Evolutionary conservation across 2,888 invertebrate genomes (phyloP).

Genomic region (Lathronympha strigana): DNA sequence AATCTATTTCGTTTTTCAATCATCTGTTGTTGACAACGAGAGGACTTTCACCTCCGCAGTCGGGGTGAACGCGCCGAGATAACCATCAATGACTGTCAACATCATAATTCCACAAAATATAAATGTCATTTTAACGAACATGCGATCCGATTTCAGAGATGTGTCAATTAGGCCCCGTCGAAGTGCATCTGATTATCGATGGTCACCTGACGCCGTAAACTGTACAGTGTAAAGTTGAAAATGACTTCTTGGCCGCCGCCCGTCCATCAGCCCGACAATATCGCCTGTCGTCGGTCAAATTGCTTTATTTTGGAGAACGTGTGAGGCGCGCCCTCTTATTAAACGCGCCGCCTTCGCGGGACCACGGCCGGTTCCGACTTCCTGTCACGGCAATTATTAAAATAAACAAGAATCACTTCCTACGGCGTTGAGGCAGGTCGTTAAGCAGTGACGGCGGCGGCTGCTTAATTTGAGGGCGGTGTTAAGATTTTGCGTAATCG

Average conservation of each 20-base stretch:
- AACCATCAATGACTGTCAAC: constrained; percentile 33
- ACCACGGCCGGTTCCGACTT: constrained; percentile 61
- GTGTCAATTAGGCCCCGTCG: constrained; percentile 39
- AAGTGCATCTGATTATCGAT: constrained; percentile 23
- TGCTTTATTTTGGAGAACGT: constrained; percentile 70
- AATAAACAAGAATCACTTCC: constrained; percentile 83
- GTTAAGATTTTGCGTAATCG: constrained; percentile 70
- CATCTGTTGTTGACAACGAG: constrained; percentile 46
- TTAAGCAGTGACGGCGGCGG: constrained; percentile 60
- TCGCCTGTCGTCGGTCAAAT: constrained; percentile 57
- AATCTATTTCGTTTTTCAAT: constrained; percentile 42
- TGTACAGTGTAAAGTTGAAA: constrained; percentile 34
- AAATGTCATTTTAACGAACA: constrained; percentile 41
- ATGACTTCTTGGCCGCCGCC: constrained; percentile 16
- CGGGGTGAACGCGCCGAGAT: constrained; percentile 37
- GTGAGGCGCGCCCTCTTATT: constrained; percentile 56
- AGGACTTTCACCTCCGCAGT: constrained; percentile 55
- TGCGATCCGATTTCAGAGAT: constrained; percentile 40
- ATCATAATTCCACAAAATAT: constrained; percentile 41
- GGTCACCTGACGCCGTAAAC: constrained; percentile 24
- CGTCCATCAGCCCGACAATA: constrained; percentile 43
- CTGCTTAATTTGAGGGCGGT: constrained; percentile 71
- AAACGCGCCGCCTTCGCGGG: constrained; percentile 52
- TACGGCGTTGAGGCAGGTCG: constrained; percentile 67
- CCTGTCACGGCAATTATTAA: constrained; percentile 76